Base-by-base conservation (phyloP, 2,113 vertebrate species). In the Natator depressus region DNA sequence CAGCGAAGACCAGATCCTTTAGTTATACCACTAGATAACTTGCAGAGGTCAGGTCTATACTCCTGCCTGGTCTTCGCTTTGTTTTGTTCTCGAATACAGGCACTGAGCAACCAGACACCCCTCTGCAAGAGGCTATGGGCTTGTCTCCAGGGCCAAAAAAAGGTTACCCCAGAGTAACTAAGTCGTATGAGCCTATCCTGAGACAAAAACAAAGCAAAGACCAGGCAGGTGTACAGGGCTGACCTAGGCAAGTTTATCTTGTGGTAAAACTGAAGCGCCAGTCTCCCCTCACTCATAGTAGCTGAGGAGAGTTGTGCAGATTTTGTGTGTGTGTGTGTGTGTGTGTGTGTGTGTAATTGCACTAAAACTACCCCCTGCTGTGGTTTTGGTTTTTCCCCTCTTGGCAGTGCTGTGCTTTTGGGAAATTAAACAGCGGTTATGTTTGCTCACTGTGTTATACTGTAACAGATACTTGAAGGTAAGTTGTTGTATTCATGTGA, bases 381-480 rank as follows among this genome's bases (percentile, higher is more conserved):
- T 72, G 65, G 14, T 0, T 0, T 2, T 25, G 5, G 11, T 47
- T 59, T 94, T 84, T 91, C 62, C 49, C 31, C 24, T 50, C 85
- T 89, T 76, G 79, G 85, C 89, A 88, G 50, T 85, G 91, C 57
- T 29, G 3, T 27, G 25, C 91, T 90, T 80, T 90, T 80, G 94
- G 94, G 93, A 96, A 95, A 94, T 94, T 90, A 97, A 96, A 87
- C 50, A 92, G 91, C 95, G 95, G 94, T 78, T 59, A 27, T 89
- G 92, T 95, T 97, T 94, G 91, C 75, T 90, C 88, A 51, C 85
- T 94, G 72, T 55, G 84, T 91, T 94, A 81, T 79, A 89, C 31
- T 89, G 55, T 69, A 84, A 88, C 90, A 92, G 76, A 85, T 85
- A 47, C 90, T 95, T 29, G 54, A 88, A 95, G 95, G 93, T 87